Base-by-base conservation (phyloP, 2,888 invertebrate genomes). In the Laothoe populi region DNA sequence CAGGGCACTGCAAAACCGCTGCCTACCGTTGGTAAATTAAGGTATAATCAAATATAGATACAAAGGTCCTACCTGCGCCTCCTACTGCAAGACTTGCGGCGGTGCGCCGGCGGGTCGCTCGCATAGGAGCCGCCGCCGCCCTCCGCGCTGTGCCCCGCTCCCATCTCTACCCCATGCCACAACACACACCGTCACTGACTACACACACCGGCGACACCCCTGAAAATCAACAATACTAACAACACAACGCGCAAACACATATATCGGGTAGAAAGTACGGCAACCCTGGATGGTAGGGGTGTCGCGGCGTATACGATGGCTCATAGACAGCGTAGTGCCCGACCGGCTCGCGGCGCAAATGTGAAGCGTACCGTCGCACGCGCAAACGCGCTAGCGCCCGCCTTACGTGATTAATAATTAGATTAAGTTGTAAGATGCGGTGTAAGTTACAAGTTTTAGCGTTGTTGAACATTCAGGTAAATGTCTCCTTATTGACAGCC, bases 61-160 rank as follows among this genome's bases (percentile, higher is more conserved):
- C 23, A 3, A 40, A 11, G 57, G 26, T 23, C 88, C 82, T 70
- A 93, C 93, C 93, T 92, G 82, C 93, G 88, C 79, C 90, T 87
- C 82, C 84, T 88, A 70, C 77, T 86, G 66, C 86, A 80, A 38
- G 74, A 77, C 78, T 90, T 91, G 73, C 81, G 84, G 70, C 90
- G 86, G 65, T 87, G 86, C 78, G 91, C 83, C 75, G 92, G 90
- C 86, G 92, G 91, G 75, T 92, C 92, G 86, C 93, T 91, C 59
- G 91, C 88, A 80, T 85, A 88, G 68, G 90, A 90, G 81, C 90
- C 88, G 74, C 84, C 86, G 61, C 88, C 91, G 73, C 88, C 90
- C 78, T 93, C 93, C 79, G 90, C 92, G 82, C 93, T 93, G 69
- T 93, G 92, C 71, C 91, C 92, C 68, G 93, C 91, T 73, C 93